Base-by-base conservation (phyloP, 2,113 vertebrate species). In the Spea bombifrons region DNA sequence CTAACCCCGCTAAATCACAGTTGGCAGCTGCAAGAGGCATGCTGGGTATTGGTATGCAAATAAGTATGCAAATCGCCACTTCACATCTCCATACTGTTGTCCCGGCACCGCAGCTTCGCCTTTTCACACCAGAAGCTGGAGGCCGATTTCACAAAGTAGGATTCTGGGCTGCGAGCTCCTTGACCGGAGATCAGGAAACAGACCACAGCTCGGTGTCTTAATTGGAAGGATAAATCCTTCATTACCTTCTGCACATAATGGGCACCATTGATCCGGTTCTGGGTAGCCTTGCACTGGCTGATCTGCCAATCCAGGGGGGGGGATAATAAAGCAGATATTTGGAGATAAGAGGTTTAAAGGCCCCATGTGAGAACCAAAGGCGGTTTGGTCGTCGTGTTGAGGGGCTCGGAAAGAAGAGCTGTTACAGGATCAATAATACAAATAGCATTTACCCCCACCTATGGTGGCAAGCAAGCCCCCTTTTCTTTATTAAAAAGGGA, bases 41-140 rank as follows among this genome's bases (percentile, higher is more conserved):
- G 77, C 63, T 68, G 77, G 77, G 77, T 66, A 80, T 80, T 80
- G 71, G 71, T 80, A 80, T 80, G 77, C 71, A 73, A 64, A 80
- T 80, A 71, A 80, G 71, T 53, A 43, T 68, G 77, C 77, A 59
- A 64, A 61, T 80, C 50, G 8, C 43, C 71, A 57, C 77, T 66
- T 64, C 48, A 53, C 17, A 66, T 49, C 49, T 30, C 68, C 76
- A 55, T 73, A 72, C 73, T 79, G 61, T 49, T 72, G n/a, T 72
- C 77, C 3, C 70, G 16, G 7, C 13, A 8, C 43, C 10, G 59
- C 76, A 66, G 64, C 53, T 3, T 49, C 9, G 57, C 43, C 47
- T 30, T 45, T 65, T 78, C 12, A 65, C 6, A 45, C 8, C 5
- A 45, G 17, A 46, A 30, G 73, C 73, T 66, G 66, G 66, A 67